Percentiles rank a stretch among this genome's conserved stretches.
phyloP scores from a whole-genome alignment of 2,888 invertebrate genomes.

The Lasioglossum morio region DNA sequence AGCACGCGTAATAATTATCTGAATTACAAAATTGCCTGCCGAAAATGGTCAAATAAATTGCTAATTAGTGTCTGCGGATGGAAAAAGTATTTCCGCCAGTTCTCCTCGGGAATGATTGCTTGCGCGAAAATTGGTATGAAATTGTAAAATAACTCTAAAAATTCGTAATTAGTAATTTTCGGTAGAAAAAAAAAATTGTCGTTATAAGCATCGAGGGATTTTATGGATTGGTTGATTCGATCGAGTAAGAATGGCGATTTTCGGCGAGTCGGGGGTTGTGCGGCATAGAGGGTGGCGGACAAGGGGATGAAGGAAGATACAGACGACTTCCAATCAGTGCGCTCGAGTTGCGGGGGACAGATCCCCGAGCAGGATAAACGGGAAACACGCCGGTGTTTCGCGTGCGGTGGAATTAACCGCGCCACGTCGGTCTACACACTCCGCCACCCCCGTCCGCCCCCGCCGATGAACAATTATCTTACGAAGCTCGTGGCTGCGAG shows the following conservation, averaged over 20 bases:
- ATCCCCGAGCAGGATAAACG: conserved; percentile 30
- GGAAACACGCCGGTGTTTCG: conserved; percentile 53
- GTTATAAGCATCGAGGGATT: not conserved
- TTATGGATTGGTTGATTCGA: not conserved
- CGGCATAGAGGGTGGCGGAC: not conserved
- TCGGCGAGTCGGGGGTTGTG: not conserved
- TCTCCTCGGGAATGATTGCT: not conserved
- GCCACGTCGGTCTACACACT: conserved; percentile 43
- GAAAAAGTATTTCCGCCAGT: not conserved
- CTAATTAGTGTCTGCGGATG: not conserved
- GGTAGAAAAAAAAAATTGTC: not conserved
- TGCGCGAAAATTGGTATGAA: not conserved
- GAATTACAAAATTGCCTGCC: not conserved
- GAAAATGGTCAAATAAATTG: not conserved
- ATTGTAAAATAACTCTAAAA: not conserved
- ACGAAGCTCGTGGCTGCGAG: conserved; percentile 49
- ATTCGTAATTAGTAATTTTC: not conserved
- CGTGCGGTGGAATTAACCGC: conserved; percentile 59
- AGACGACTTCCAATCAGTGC: conserved; percentile 16
- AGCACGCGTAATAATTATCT: not conserved
- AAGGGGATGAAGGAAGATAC: not conserved
- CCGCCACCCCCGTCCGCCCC: conserved; percentile 26
- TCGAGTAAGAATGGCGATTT: not conserved
- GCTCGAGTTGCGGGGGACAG: not conserved
- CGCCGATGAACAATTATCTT: conserved; percentile 68